A percentile compares a stretch with the other conserved stretches of the same genome.
These are phyloP conservation scores for Epinotia bilunana DNA, from an alignment of 2,888 invertebrate species.

Conservation along the genomic window DNA sequence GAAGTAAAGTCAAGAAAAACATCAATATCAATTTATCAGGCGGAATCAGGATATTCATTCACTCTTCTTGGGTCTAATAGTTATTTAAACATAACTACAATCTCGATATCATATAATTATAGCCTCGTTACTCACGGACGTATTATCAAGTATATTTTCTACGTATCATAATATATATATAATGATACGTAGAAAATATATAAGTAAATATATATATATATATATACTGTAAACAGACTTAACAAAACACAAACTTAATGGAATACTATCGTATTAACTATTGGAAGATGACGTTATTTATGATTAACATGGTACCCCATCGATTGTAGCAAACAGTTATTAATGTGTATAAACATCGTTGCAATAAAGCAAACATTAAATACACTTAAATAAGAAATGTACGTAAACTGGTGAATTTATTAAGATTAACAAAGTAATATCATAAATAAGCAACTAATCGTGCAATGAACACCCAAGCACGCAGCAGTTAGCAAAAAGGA, in stretches of 20 bases:
- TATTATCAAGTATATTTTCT: neutral
- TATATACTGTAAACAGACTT: slow-evolving; percentile 7
- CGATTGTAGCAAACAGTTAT: neutral
- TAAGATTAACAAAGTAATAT: neutral
- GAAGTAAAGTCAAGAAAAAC: neutral
- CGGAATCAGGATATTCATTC: neutral
- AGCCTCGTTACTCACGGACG: neutral
- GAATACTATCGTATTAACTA: neutral
- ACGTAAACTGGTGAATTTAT: neutral
- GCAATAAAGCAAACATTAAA: neutral
- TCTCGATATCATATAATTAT: neutral
- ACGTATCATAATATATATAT: neutral
- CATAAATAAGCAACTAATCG: neutral
- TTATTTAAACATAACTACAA: neutral
- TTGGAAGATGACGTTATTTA: neutral
- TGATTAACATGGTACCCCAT: neutral
- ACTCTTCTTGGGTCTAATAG: neutral
- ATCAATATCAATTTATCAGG: neutral
- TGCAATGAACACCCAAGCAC: neutral
- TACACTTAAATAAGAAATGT: neutral
- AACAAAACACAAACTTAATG: slow-evolving; percentile 7
- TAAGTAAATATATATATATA: too few relatives aligned
- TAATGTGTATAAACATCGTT: neutral
- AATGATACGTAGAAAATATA: too few relatives aligned
- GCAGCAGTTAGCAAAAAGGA: neutral